These are phyloP conservation scores for Ophion costatus DNA, from an alignment of 2,888 invertebrate species.

Conservation along the genomic window DNA sequence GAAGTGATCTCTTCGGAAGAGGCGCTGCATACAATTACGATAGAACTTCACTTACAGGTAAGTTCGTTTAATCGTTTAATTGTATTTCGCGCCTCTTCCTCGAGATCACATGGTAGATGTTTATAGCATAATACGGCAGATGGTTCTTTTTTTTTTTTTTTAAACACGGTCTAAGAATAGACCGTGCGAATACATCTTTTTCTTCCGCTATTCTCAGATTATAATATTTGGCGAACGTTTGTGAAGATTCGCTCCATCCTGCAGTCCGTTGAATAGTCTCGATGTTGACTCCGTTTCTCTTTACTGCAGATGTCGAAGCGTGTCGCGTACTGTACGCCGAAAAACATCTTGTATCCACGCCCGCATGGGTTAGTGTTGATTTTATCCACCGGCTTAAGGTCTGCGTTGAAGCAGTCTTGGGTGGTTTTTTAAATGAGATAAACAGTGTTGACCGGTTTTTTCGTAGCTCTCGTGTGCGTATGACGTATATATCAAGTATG, in stretches of 20 bases:
- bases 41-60: conserved; percentile 3
- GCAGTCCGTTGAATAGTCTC: background rate
- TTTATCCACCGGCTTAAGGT: conserved; percentile 54
- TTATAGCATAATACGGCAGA: background rate
- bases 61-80: conserved; percentile 6
- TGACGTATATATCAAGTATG: conserved; percentile 30
- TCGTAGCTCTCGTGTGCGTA: conserved; percentile 24
- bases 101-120: conserved; percentile 7
- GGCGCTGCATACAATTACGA: background rate
- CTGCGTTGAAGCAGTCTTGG: conserved; percentile 34
- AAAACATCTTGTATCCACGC: background rate
- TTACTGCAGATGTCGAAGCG: background rate
- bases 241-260: background rate
- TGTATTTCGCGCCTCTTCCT: conserved; percentile 1
- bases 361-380: background rate
- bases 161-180: background rate
- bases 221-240: background rate
- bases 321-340: background rate
- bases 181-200: background rate
- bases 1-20: conserved; percentile 2
- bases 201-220: background rate
- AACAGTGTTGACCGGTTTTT: conserved; percentile 6
- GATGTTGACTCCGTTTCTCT: background rate
- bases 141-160: background rate
- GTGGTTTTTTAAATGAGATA: conserved; percentile 34